These are phyloP conservation scores for Catonia carolina DNA, from an alignment of 2,888 invertebrate species.

Conservation along the genomic window DNA sequence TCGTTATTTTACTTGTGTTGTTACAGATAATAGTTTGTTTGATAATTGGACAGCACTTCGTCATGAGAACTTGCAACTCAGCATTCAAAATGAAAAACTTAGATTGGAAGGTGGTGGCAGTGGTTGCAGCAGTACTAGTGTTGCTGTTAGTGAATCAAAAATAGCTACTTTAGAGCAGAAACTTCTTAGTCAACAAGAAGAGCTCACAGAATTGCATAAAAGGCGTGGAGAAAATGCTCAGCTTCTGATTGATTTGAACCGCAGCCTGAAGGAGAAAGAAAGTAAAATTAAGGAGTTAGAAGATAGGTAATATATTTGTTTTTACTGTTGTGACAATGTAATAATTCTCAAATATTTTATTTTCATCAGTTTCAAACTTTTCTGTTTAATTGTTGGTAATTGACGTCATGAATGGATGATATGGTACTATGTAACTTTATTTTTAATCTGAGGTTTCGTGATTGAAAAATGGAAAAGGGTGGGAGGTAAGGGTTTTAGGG, in stretches of 20 bases:
- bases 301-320: slow-evolving; percentile 54
- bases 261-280: slow-evolving; percentile 76
- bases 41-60: slow-evolving; percentile 74
- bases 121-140: slow-evolving; percentile 38
- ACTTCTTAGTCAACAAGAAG: slow-evolving; percentile 80
- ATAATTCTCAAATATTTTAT: no score
- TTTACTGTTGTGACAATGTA: no score
- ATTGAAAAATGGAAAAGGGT: no score
- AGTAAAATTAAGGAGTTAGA: slow-evolving; percentile 68
- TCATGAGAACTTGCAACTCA: slow-evolving; percentile 76
- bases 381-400: no score
- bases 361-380: no score
- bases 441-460: no score
- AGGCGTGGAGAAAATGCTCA: slow-evolving; percentile 89
- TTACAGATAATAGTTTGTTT: slow-evolving; percentile 79
- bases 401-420: no score
- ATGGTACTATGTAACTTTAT: no score
- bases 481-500: no score
- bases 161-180: slow-evolving; percentile 78
- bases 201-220: slow-evolving; percentile 81
- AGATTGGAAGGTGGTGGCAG: slow-evolving; percentile 49
- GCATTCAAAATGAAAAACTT: slow-evolving; percentile 77
- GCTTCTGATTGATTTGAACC: slow-evolving; percentile 84
- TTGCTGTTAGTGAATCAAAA: slow-evolving; percentile 47
- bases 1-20: no score